Evolutionary conservation across 2,113 vertebrate genomes (phyloP), one percentile per base, ranked within the genome.

Genomic region (Pica pica): DNA sequence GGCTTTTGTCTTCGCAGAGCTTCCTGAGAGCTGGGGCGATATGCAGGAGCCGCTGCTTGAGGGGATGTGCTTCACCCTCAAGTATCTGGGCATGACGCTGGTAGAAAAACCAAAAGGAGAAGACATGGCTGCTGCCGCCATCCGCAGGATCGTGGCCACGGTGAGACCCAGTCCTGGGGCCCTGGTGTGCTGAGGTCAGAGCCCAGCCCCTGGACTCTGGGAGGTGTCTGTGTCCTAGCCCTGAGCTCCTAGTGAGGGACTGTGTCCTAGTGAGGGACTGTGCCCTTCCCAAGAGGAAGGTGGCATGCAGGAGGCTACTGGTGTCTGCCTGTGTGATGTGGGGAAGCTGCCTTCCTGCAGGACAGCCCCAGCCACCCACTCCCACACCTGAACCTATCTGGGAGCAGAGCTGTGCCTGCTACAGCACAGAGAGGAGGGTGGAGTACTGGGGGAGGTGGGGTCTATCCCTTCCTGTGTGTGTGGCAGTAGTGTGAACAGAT

Each of bases 101-200:
- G 99, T 99, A 70, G 99, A 98, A 50, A 98, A 99, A 73, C 99
- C 99, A 61, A 99, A 99, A 97, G 99, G 99, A 94, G 99, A 99
- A 92, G 99, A 99, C 91, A 99, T 99, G 99, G 99, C 99, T 11
- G 98, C 98, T 1, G 98, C 98, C 4, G 99, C 99, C 83, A 99
- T 99, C 93, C 98, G 97, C 59, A 98, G 99, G 94, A 99, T 99
- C 9, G 97, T 99, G 41, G 93, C 98, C 93, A 99, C 93, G 94
- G 99, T 99, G 89, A 94, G 95, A 69, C 10, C 30, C 30, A 39
- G 33, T 19, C 30, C 57, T 6, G 60, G 46, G 50, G n/a, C 44
- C 20, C 46, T n/a, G 47, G 70, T n/a, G 28, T 60, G 23, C 67
- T 2, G 13, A 19, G 41, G 11, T 46, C 26, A 21, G 57, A 73